These are phyloP conservation scores for Odocoileus virginianus DNA, from an alignment of 2,113 vertebrate genomes.

Conservation along the genomic window DNA sequence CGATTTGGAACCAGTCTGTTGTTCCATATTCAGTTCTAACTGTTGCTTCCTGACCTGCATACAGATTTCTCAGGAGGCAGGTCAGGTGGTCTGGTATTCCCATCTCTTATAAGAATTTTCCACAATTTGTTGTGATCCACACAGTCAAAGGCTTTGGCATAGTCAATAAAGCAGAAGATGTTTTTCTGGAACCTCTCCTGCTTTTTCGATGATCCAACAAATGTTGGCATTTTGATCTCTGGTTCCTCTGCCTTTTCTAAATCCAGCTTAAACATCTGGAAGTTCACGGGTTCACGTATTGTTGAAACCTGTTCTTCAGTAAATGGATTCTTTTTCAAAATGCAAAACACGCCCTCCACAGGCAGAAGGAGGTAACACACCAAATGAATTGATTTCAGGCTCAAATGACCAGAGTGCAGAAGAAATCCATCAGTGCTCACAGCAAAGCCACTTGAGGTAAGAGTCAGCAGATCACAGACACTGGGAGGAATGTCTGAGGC, in stretches of 20 bases:
- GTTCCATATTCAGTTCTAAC: neutral
- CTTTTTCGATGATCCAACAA: neutral
- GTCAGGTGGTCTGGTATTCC: neutral
- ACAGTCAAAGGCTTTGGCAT: neutral
- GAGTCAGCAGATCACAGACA: neutral
- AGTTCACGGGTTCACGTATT: neutral
- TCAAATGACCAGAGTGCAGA: constrained; percentile 1
- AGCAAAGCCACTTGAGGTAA: neutral
- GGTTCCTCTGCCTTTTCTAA: neutral
- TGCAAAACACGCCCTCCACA: neutral
- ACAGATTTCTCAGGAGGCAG: neutral
- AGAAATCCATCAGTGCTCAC: neutral
- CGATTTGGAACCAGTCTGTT: neutral
- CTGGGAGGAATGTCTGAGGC: neutral
- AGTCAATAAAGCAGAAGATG: neutral
- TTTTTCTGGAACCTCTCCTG: neutral
- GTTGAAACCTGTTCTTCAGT: neutral
- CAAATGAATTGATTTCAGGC: neutral
- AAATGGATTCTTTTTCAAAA: neutral
- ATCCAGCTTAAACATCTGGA: neutral
- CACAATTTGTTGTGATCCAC: neutral
- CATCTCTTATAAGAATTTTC: neutral
- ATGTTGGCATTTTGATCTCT: neutral
- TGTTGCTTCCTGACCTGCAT: neutral
- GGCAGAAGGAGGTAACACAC: neutral